Evolutionary conservation across 2,113 vertebrate genomes (phyloP).

Genomic region (Marmota monax): DNA sequence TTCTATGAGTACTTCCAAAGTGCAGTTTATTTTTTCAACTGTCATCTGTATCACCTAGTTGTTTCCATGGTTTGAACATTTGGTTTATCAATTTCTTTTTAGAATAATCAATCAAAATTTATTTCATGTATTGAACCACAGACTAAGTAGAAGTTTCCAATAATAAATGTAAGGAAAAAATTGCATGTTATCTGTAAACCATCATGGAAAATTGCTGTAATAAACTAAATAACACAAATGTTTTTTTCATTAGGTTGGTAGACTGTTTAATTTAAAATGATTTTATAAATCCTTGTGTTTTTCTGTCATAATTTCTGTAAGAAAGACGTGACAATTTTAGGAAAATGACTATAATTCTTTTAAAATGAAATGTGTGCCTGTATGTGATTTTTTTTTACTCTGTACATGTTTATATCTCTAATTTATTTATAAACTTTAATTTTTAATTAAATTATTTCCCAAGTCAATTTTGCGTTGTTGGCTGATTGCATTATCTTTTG

Average conservation of each 20-base stretch:
- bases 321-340: constrained; percentile 80
- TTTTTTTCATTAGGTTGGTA: constrained; percentile 83
- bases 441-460: constrained; percentile 17
- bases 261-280: constrained; percentile 77
- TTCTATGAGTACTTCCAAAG: not conserved
- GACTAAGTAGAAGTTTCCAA: constrained; percentile 73
- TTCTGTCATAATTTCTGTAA: constrained; percentile 82
- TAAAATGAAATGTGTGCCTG: not conserved
- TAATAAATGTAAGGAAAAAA: constrained; percentile 75
- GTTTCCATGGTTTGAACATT: constrained; percentile 57
- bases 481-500: not conserved
- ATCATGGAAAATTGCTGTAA: constrained; percentile 75
- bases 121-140: constrained; percentile 64
- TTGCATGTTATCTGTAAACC: constrained; percentile 68
- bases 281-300: constrained; percentile 74
- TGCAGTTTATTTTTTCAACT: constrained; percentile 39
- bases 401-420: not conserved
- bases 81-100: constrained; percentile 51
- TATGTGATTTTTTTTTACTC: not conserved
- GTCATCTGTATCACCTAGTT: not conserved
- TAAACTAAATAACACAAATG: constrained; percentile 78
- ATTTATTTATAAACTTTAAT: not conserved
- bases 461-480: not conserved
- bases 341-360: constrained; percentile 67
- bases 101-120: constrained; percentile 55